Conservation (phyloP, 2,888 invertebrate genomes). For the Agonum fuliginosum region DNA sequence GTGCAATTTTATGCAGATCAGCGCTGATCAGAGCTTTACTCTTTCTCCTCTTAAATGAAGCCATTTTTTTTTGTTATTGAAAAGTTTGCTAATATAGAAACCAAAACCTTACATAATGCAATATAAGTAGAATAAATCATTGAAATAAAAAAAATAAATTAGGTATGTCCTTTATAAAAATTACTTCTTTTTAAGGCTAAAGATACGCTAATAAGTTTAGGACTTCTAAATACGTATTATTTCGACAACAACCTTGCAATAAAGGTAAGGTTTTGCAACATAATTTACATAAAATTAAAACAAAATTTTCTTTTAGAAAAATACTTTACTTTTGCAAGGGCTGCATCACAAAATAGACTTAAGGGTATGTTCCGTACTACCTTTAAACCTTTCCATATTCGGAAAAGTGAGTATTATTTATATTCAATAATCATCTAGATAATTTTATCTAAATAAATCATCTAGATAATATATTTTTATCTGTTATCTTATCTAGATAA, state of each 20-base stretch:
- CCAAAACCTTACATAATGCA: no score
- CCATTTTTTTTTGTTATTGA: no score
- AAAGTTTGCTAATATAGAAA: no score
- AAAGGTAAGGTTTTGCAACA: not conserved
- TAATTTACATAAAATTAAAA: not conserved
- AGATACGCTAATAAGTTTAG: not conserved
- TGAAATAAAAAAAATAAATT: not conserved
- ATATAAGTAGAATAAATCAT: not conserved
- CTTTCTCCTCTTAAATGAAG: no score
- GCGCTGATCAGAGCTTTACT: no score
- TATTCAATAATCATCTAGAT: not conserved
- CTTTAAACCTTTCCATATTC: conserved; percentile 28
- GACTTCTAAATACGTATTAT: conserved; percentile 25
- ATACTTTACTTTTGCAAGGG: conserved; percentile 30
- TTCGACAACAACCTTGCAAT: not conserved
- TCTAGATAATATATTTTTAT: no score
- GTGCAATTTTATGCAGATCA: no score
- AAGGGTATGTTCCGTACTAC: not conserved
- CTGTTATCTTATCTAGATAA: no score
- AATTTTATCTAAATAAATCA: no score
- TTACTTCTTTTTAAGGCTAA: conserved; percentile 10
- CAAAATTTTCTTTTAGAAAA: conserved; percentile 15
- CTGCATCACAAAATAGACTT: conserved; percentile 37
- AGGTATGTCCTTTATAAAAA: not conserved
- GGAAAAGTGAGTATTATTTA: conserved; percentile 4